Percentiles rank a stretch among this genome's conserved stretches.
phyloP scores from a whole-genome alignment of 2,113 vertebrate species.

The Xyliphius kryptos region DNA sequence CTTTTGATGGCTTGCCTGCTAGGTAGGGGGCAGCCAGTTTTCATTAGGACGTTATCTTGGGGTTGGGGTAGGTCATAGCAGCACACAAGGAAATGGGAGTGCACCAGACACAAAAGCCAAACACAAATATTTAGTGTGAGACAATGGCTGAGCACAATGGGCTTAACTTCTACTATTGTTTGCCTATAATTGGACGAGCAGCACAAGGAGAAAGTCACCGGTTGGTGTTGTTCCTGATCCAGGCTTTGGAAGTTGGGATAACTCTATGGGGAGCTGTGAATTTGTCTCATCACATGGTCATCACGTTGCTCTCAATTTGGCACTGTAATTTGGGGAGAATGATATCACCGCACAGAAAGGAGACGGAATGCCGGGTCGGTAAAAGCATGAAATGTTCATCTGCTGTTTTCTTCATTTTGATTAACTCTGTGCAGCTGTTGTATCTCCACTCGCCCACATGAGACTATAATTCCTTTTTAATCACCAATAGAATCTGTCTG shows the following conservation, averaged over 20 bases:
- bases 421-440: not conserved
- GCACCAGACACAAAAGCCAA: constrained; percentile 65
- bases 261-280: constrained; percentile 37
- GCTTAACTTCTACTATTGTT: constrained; percentile 67
- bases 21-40: constrained; percentile 37
- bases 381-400: not conserved
- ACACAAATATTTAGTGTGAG: constrained; percentile 79
- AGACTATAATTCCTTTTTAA: constrained; percentile 5
- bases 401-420: not conserved
- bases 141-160: constrained; percentile 68
- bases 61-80: constrained; percentile 50
- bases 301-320: not conserved
- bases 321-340: not conserved
- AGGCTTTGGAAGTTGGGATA: constrained; percentile 38
- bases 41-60: constrained; percentile 38
- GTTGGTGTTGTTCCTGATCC: constrained; percentile 48
- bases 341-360: not conserved
- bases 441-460: not conserved
- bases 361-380: not conserved
- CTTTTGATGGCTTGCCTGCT: constrained; percentile 26
- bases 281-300: constrained; percentile 17
- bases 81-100: constrained; percentile 32
- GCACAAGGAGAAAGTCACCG: constrained; percentile 30
- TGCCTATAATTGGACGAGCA: constrained; percentile 55
- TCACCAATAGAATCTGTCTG: not conserved